These are phyloP conservation scores for Drosophila willistoni DNA, from an alignment of 1,140 invertebrate genomes.

Conservation along the genomic window DNA sequence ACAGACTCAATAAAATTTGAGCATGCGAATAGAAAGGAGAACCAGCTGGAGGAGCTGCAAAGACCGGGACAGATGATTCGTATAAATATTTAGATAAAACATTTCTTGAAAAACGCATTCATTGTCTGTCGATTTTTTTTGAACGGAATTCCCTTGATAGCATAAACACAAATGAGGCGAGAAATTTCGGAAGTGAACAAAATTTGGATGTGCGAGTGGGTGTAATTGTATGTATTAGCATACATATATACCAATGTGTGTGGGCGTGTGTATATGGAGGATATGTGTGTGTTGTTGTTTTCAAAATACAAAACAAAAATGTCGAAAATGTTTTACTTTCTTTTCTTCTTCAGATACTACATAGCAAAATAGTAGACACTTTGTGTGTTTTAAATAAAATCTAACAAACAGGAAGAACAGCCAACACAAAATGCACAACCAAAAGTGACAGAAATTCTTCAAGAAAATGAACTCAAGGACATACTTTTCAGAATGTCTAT, in stretches of 20 bases:
- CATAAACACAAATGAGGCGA: slow-evolving; percentile 11
- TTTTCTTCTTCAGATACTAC: too few relatives aligned
- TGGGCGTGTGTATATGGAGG: not conserved
- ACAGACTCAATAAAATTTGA: slow-evolving; percentile 39
- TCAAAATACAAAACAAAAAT: not conserved
- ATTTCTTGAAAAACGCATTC: slow-evolving; percentile 57
- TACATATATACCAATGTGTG: not conserved
- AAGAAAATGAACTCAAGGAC: too few relatives aligned
- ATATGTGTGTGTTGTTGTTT: not conserved
- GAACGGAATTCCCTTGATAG: slow-evolving; percentile 13
- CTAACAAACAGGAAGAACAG: too few relatives aligned
- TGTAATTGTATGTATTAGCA: not conserved
- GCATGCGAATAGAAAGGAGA: not conserved
- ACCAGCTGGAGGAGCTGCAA: not conserved
- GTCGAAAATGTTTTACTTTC: too few relatives aligned
- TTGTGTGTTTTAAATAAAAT: too few relatives aligned
- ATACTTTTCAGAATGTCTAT: too few relatives aligned
- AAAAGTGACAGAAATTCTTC: too few relatives aligned
- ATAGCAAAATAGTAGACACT: too few relatives aligned
- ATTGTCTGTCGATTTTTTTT: slow-evolving; percentile 51
- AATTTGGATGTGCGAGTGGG: not conserved
- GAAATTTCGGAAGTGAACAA: slow-evolving; percentile 11
- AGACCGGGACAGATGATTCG: slow-evolving; percentile 26
- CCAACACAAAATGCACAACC: too few relatives aligned
- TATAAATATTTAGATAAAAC: slow-evolving; percentile 75